These are phyloP conservation scores for Acanthosepion pharaonis DNA, from an alignment of 2,888 invertebrate genomes.

Conservation along the genomic window DNA sequence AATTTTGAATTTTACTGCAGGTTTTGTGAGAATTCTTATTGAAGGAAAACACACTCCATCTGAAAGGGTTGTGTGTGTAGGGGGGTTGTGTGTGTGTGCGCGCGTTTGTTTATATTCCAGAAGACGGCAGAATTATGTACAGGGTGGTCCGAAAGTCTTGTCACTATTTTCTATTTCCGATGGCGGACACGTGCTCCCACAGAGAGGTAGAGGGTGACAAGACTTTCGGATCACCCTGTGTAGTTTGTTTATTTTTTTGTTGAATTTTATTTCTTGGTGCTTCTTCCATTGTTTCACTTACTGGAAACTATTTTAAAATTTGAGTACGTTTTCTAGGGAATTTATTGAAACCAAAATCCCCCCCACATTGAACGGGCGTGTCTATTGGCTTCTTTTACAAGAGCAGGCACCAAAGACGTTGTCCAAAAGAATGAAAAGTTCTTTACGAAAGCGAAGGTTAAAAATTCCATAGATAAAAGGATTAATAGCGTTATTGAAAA, in stretches of 20 bases:
- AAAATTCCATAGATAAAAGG: slow-evolving; percentile 46
- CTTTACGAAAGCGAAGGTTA: slow-evolving; percentile 43
- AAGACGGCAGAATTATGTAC: not conserved
- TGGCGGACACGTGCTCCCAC: too few relatives aligned
- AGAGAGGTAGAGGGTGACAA: too few relatives aligned
- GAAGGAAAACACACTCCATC: not conserved
- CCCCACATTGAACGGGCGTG: not conserved
- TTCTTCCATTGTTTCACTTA: not conserved
- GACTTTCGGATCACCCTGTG: not conserved
- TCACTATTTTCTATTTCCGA: too few relatives aligned
- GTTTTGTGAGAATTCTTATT: not conserved
- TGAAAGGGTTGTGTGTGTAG: not conserved
- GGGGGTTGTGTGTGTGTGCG: not conserved
- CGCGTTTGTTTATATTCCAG: too few relatives aligned
- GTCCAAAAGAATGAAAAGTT: slow-evolving; percentile 36
- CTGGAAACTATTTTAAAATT: not conserved
- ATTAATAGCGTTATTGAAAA: slow-evolving; percentile 45
- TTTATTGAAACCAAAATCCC: not conserved
- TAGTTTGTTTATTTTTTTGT: not conserved
- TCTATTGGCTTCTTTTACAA: slow-evolving; percentile 36
- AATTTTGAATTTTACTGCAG: not conserved
- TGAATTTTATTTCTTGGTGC: too few relatives aligned
- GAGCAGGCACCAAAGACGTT: not conserved
- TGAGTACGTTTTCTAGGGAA: not conserved
- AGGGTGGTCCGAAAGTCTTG: too few relatives aligned